phyloP scores from a whole-genome alignment of 2,888 invertebrate genomes.

The Ashinkailepas kermadecensis region DNA sequence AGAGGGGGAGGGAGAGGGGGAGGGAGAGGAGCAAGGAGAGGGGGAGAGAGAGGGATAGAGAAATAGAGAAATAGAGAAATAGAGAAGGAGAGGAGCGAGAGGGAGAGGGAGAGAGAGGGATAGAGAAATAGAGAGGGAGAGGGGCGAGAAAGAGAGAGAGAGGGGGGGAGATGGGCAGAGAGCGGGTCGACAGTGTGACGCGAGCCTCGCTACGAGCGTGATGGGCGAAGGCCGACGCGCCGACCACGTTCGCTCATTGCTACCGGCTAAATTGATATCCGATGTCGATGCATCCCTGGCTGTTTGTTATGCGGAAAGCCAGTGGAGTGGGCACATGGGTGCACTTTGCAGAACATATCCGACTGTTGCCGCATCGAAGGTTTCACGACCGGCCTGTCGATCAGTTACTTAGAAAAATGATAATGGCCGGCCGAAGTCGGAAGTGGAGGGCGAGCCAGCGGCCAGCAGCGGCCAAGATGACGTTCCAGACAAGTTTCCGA shows the following conservation, averaged over 20 bases:
- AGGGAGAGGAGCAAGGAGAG: no score
- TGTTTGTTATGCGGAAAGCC: neutral
- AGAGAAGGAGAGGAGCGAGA: neutral
- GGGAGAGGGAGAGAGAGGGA: neutral
- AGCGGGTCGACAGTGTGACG: no score
- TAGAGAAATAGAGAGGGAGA: neutral
- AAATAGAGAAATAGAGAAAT: no score
- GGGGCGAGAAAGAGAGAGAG: neutral
- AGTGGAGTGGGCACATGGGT: neutral
- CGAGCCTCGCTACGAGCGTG: no score
- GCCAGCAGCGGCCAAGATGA: no score
- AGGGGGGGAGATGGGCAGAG: neutral
- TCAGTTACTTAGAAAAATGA: neutral
- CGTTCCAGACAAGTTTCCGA: no score
- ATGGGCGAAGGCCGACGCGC: no score
- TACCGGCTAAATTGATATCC: neutral
- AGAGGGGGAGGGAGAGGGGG: no score
- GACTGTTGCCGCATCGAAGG: neutral
- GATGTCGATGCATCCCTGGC: neutral
- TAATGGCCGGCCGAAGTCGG: no score
- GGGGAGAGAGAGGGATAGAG: no score
- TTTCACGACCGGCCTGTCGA: neutral
- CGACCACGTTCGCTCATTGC: neutral
- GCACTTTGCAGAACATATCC: neutral
- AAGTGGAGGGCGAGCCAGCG: no score